Evolutionary conservation across 2,888 invertebrate species (phyloP).

Genomic region (Imbricaverruca yamaguchii): DNA sequence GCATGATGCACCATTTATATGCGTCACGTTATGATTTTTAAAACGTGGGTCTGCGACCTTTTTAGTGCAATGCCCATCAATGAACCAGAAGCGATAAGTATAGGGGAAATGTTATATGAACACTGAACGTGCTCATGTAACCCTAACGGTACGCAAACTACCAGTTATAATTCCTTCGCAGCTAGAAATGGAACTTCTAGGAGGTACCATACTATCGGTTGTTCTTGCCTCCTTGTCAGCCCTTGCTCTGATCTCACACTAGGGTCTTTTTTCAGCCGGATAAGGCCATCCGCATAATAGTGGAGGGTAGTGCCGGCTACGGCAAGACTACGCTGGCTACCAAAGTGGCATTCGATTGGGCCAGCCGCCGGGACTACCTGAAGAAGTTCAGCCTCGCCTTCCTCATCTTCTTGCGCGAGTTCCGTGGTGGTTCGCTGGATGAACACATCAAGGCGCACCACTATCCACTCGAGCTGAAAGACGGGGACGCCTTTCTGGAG

Average conservation of each 20-base stretch:
- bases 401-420: constrained; percentile 1
- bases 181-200: constrained; percentile 42
- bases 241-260: no score
- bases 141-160: no score
- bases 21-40: no score
- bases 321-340: constrained; percentile 38
- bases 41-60: no score
- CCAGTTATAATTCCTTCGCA: no score
- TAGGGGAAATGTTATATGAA: no score
- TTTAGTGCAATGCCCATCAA: no score
- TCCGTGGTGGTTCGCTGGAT: neutral
- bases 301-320: constrained; percentile 28
- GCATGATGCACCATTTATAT: no score
- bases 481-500: neutral
- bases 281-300: neutral
- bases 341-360: neutral
- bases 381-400: constrained; percentile 29
- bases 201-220: constrained; percentile 38
- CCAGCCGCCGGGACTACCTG: neutral
- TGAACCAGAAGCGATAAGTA: no score
- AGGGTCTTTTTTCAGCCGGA: neutral
- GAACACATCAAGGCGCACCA: neutral
- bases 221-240: constrained; percentile 34
- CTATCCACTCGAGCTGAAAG: neutral
- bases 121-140: no score